These are phyloP conservation scores for Sebastes aleutianus DNA, from an alignment of 2,797 vertebrate genomes.

Conservation along the genomic window DNA sequence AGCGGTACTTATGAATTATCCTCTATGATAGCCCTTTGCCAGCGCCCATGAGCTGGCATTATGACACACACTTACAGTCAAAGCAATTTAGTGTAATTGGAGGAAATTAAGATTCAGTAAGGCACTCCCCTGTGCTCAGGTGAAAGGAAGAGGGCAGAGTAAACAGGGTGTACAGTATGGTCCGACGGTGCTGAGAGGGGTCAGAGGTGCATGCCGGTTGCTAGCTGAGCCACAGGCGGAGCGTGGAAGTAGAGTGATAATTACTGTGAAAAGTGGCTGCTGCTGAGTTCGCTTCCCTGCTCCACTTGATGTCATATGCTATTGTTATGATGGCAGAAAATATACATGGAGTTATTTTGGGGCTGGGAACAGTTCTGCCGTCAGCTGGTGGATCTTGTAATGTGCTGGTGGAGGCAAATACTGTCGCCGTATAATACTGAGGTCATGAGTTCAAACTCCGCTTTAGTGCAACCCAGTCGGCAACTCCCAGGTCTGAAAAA, in stretches of 20 bases:
- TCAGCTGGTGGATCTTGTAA: constrained; percentile 36
- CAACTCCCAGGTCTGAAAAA: neutral
- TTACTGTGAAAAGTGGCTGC: constrained; percentile 80
- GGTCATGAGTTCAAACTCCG: neutral
- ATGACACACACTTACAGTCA: constrained; percentile 39
- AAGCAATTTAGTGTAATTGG: constrained; percentile 36
- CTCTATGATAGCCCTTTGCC: constrained; percentile 46
- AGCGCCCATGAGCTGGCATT: constrained; percentile 33
- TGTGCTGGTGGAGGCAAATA: constrained; percentile 36
- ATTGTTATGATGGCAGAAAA: constrained; percentile 61
- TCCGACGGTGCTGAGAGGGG: constrained; percentile 30
- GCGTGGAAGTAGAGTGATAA: constrained; percentile 72
- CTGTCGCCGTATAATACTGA: neutral
- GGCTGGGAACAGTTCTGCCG: constrained; percentile 15
- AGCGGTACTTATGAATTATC: constrained; percentile 57
- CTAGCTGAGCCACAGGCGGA: constrained; percentile 51
- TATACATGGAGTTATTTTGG: constrained; percentile 57
- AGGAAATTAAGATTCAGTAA: constrained; percentile 49
- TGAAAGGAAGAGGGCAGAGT: constrained; percentile 55
- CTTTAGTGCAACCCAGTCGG: neutral
- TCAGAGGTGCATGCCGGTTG: constrained; percentile 60
- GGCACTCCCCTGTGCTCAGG: constrained; percentile 24
- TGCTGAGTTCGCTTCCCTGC: constrained; percentile 76
- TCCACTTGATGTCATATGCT: constrained; percentile 70
- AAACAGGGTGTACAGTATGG: constrained; percentile 47